Evolutionary conservation across 2,888 invertebrate genomes (phyloP).

Genomic region (Creontiades dilutus): DNA sequence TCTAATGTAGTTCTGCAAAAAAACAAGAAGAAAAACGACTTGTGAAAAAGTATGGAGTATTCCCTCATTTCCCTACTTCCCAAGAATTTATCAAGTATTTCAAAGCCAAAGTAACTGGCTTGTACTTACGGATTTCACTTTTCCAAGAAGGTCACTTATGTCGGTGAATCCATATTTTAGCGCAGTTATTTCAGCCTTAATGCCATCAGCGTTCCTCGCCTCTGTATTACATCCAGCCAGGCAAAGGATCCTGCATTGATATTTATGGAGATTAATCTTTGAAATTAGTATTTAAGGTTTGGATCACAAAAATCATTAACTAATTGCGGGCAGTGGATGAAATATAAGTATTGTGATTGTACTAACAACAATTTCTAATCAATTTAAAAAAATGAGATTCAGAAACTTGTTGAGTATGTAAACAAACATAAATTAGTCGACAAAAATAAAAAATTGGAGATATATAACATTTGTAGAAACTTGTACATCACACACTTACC

Average conservation of each 20-base stretch:
- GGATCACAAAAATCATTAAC: background rate
- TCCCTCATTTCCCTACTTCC: too few species aligned
- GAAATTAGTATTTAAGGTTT: background rate
- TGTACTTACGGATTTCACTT: slow-evolving; percentile 82
- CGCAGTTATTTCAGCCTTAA: slow-evolving; percentile 88
- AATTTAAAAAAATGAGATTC: too few species aligned
- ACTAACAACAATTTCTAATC: background rate
- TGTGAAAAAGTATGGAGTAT: too few species aligned
- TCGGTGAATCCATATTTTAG: slow-evolving; percentile 86
- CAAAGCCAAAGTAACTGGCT: too few species aligned
- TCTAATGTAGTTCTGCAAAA: slow-evolving; percentile 76
- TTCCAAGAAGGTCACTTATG: slow-evolving; percentile 84
- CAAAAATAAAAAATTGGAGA: too few species aligned
- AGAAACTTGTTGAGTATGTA: too few species aligned
- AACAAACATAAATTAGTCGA: too few species aligned
- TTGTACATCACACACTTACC: slow-evolving; percentile 77
- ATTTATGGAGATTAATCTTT: slow-evolving; percentile 44
- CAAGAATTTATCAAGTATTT: too few species aligned
- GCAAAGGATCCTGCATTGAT: slow-evolving; percentile 82
- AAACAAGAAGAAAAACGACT: background rate
- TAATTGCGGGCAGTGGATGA: background rate
- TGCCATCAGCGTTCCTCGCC: slow-evolving; percentile 84
- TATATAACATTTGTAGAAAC: too few species aligned
- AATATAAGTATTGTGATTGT: background rate
- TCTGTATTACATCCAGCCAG: slow-evolving; percentile 86